Percentiles rank a stretch among this genome's conserved stretches.
phyloP scores from a whole-genome alignment of 2,113 vertebrate species.

The Trichechus manatus region DNA sequence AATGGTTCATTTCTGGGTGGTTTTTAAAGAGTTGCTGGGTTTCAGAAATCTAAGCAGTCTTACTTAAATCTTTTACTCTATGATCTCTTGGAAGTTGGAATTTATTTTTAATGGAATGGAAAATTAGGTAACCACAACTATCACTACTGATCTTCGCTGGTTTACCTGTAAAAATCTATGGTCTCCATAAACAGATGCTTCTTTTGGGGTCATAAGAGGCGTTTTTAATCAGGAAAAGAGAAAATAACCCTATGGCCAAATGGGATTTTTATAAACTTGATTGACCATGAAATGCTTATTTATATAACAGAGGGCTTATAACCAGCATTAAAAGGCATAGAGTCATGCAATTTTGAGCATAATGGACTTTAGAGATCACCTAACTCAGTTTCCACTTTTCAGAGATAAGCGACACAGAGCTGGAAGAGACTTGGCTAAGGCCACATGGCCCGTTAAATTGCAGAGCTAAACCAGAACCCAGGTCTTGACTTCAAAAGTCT shows the following conservation, averaged over 20 bases:
- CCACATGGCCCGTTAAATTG: background rate
- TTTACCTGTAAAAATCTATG: background rate
- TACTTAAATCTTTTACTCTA: slow-evolving; percentile 43
- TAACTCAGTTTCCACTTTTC: background rate
- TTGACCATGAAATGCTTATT: background rate
- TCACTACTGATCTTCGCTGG: background rate
- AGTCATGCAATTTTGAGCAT: background rate
- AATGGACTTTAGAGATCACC: background rate
- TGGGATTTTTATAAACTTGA: background rate
- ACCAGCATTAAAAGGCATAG: background rate
- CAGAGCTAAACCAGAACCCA: background rate
- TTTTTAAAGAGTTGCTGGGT: slow-evolving; percentile 41
- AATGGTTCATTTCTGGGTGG: background rate
- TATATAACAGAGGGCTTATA: background rate
- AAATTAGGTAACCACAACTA: slow-evolving; percentile 6
- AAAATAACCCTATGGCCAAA: background rate
- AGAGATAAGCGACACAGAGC: background rate
- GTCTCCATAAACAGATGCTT: background rate
- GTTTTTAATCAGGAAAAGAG: slow-evolving; percentile 48
- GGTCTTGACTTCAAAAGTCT: background rate
- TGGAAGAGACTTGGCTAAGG: background rate
- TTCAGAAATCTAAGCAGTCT: background rate
- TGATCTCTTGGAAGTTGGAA: background rate
- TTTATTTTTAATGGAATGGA: slow-evolving; percentile 39
- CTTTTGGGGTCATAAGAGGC: background rate